These are phyloP conservation scores for Brachyistius frenatus DNA, from an alignment of 2,113 vertebrate species.

Conservation along the genomic window DNA sequence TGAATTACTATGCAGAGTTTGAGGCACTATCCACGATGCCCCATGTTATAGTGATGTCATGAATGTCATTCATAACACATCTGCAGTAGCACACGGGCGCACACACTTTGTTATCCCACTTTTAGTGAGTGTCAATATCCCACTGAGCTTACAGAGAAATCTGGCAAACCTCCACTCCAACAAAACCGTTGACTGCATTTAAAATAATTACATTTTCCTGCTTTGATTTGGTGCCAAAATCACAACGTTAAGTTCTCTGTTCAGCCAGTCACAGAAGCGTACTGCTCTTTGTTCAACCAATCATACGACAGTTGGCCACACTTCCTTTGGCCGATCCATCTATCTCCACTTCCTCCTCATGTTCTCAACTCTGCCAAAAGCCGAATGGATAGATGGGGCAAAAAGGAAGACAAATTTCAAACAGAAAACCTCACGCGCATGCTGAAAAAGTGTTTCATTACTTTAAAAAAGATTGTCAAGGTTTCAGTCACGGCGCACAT, in stretches of 20 bases:
- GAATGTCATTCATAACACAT: conserved; percentile 29
- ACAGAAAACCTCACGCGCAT: conserved; percentile 61
- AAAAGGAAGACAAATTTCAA: conserved; percentile 70
- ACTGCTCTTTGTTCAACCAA: conserved; percentile 70
- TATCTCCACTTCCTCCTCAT: conserved; percentile 70
- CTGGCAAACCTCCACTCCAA: conserved; percentile 44
- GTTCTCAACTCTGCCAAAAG: conserved; percentile 68
- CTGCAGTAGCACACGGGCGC: conserved; percentile 36
- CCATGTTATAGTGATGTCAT: conserved; percentile 13
- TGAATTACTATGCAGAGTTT: neutral
- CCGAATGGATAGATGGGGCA: conserved; percentile 50
- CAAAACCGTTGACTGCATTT: conserved; percentile 66
- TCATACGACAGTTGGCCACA: conserved; percentile 60
- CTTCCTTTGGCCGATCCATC: conserved; percentile 69
- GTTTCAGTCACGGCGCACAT: conserved; percentile 78
- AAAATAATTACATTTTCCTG: conserved; percentile 58
- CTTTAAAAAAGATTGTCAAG: conserved; percentile 78
- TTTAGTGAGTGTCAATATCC: conserved; percentile 46
- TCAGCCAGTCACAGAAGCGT: conserved; percentile 60
- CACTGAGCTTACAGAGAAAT: conserved; percentile 39
- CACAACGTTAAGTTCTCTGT: conserved; percentile 36
- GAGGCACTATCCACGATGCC: conserved; percentile 8
- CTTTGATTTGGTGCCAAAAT: conserved; percentile 64
- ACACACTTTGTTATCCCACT: conserved; percentile 25
- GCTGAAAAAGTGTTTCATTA: conserved; percentile 86